Evolutionary conservation across 2,113 vertebrate genomes (phyloP).

Genomic region (Pseudorasbora parva): DNA sequence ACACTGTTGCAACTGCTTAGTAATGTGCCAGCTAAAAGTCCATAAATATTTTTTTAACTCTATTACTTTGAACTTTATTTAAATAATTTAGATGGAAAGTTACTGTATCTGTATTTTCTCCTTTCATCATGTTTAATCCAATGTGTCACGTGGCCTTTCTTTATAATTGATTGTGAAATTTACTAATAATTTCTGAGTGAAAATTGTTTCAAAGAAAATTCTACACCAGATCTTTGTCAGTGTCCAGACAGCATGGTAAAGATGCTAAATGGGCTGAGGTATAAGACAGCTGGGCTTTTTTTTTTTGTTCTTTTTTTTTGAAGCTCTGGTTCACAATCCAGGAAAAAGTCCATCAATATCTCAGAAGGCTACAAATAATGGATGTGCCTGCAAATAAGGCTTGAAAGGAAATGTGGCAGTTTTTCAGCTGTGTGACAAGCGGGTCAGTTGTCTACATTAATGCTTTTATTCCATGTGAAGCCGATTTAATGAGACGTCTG

Average conservation of each 20-base stretch:
- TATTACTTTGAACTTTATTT: too few species aligned
- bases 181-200: not conserved
- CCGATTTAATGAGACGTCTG: slow-evolving; percentile 32
- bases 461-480: slow-evolving; percentile 20
- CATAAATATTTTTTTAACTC: too few species aligned
- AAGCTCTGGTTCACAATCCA: slow-evolving; percentile 2
- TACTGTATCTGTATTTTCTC: too few species aligned
- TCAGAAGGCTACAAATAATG: slow-evolving; percentile 29
- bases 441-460: slow-evolving; percentile 21
- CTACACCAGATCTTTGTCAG: not conserved
- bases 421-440: not conserved
- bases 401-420: slow-evolving; percentile 1
- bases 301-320: too few species aligned
- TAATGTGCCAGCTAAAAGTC: not conserved
- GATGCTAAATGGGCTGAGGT: not conserved
- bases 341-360: not conserved
- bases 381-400: not conserved
- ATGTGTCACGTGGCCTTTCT: not conserved
- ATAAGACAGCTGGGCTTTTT: not conserved
- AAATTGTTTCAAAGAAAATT: not conserved
- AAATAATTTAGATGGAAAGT: too few species aligned
- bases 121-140: not conserved
- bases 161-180: not conserved
- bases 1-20: not conserved
- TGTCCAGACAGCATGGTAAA: not conserved